phyloP scores from a whole-genome alignment of 2,888 invertebrate species.

The Catocala nupta region DNA sequence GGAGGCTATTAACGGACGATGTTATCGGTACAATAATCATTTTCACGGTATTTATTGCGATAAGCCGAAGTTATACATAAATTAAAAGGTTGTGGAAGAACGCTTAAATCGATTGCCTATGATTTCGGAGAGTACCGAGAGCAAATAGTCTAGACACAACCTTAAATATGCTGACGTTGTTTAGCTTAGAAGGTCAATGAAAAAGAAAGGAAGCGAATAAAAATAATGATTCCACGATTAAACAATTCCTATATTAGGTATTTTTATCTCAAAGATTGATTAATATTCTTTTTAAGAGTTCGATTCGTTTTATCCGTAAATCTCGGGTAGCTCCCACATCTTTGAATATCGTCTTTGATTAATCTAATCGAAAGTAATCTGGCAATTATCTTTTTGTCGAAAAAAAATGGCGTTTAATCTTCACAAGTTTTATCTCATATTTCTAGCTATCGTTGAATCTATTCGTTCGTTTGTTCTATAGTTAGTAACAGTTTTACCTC shows the following conservation, averaged over 20 bases:
- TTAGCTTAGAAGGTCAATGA: slow-evolving; percentile 11
- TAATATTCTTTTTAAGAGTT: slow-evolving; percentile 13
- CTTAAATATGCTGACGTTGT: slow-evolving; percentile 1
- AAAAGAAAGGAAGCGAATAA: neutral
- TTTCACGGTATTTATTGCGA: slow-evolving; percentile 42
- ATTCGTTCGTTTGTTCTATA: slow-evolving; percentile 17
- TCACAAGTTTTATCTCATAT: neutral
- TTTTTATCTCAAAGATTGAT: slow-evolving; percentile 10
- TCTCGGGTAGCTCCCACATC: neutral
- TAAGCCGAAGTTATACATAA: slow-evolving; percentile 30
- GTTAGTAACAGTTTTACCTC: slow-evolving; percentile 39
- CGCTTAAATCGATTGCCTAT: slow-evolving; percentile 1
- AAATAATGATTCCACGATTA: slow-evolving; percentile 22
- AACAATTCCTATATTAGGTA: slow-evolving; percentile 13
- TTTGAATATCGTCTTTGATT: slow-evolving; percentile 7
- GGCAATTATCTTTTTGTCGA: neutral
- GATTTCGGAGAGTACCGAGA: neutral
- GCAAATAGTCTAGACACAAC: slow-evolving; percentile 30
- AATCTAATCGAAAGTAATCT: slow-evolving; percentile 4
- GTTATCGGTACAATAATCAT: slow-evolving; percentile 53
- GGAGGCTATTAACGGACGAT: slow-evolving; percentile 53
- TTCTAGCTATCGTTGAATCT: neutral
- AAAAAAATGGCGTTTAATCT: neutral
- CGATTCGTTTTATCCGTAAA: slow-evolving; percentile 7
- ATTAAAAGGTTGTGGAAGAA: slow-evolving; percentile 10